These are phyloP conservation scores for Ictidomys tridecemlineatus DNA, from an alignment of 2,113 vertebrate species.

Conservation along the genomic window DNA sequence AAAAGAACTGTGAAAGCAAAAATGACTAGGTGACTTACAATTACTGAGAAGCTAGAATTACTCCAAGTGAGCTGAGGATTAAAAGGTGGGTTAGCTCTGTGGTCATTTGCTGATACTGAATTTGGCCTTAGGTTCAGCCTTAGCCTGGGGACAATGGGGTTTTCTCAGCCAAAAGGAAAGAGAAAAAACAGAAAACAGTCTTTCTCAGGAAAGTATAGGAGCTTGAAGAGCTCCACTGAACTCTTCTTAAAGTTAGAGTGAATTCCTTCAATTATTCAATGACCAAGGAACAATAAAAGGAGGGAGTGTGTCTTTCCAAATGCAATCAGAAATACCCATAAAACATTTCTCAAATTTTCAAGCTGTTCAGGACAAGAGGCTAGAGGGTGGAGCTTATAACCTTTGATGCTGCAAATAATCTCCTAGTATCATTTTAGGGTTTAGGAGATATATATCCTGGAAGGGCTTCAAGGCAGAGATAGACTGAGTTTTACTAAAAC, in stretches of 20 bases:
- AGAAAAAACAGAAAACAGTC: neutral
- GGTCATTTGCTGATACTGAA: neutral
- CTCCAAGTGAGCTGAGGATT: neutral
- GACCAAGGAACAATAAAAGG: neutral
- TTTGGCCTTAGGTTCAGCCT: neutral
- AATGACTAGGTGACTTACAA: neutral
- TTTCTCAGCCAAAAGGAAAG: neutral
- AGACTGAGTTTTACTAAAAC: neutral
- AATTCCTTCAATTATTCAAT: neutral
- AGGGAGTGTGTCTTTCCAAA: neutral
- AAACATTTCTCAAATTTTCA: neutral
- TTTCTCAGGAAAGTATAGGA: rapidly evolving
- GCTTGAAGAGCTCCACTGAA: neutral
- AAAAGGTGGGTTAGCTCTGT: neutral
- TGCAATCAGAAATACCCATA: neutral
- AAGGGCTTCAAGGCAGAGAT: neutral
- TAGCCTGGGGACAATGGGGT: neutral
- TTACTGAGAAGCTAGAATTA: neutral
- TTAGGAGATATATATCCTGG: neutral
- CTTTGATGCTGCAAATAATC: neutral
- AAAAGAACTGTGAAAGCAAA: neutral
- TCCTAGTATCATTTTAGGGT: neutral
- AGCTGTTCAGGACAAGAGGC: neutral
- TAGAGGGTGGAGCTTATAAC: neutral
- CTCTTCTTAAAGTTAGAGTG: neutral